phyloP scores from a whole-genome alignment of 2,888 invertebrate genomes.

The Drosophila austrosaltans region DNA sequence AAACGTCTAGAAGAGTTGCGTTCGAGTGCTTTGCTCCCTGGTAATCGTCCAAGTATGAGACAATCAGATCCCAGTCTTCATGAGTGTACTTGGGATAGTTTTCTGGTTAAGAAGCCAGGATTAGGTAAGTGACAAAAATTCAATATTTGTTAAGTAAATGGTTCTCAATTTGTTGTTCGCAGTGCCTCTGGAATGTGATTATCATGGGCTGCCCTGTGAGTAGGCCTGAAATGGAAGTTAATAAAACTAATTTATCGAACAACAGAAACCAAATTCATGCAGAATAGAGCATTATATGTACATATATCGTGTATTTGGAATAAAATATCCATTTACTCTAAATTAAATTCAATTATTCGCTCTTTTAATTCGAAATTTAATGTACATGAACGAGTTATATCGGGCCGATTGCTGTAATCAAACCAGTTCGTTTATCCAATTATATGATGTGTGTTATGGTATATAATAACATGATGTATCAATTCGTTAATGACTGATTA shows the following conservation, averaged over 20 bases:
- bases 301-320: background rate
- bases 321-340: background rate
- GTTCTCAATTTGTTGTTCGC: background rate
- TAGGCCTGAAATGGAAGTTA: background rate
- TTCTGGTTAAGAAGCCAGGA: conserved; percentile 35
- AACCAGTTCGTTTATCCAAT: background rate
- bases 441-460: background rate
- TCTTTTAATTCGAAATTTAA: too few species aligned
- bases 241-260: background rate
- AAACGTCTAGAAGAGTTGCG: conserved; percentile 83
- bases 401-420: too few species aligned
- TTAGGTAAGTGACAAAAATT: conserved; percentile 29
- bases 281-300: background rate
- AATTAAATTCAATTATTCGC: background rate
- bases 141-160: background rate
- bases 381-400: too few species aligned
- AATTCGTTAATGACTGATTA: background rate
- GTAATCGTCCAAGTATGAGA: conserved; percentile 83
- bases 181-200: conserved; percentile 55
- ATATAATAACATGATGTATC: background rate
- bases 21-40: conserved; percentile 82
- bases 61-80: conserved; percentile 85
- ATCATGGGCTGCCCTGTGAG: conserved; percentile 59
- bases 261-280: background rate
- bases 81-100: conserved; percentile 86